phyloP scores from a whole-genome alignment of 2,888 invertebrate genomes.

The Heliconius cydno region DNA sequence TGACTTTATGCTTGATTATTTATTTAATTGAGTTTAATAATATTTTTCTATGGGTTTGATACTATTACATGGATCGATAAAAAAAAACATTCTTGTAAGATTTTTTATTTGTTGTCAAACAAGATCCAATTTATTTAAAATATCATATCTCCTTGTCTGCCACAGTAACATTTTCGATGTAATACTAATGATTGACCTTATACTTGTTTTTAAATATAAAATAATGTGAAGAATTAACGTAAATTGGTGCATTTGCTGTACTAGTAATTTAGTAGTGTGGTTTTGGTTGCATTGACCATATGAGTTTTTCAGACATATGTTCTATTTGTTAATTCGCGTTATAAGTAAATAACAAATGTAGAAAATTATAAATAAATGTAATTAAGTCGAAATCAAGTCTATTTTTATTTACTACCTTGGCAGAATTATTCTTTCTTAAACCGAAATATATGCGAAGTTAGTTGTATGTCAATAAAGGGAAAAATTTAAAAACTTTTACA shows the following conservation, averaged over 20 bases:
- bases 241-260: conserved; percentile 18
- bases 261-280: conserved; percentile 1
- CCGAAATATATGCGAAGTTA: neutral
- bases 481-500: too few relatives aligned
- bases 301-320: conserved; percentile 12
- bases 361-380: conserved; percentile 48
- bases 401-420: neutral
- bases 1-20: neutral
- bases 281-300: conserved; percentile 5
- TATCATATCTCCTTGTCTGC: neutral
- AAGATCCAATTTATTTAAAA: neutral
- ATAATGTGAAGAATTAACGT: neutral
- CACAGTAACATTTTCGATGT: neutral
- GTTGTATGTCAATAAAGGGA: neutral
- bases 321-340: conserved; percentile 28
- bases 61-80: neutral
- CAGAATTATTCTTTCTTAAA: neutral
- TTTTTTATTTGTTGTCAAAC: neutral
- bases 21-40: neutral
- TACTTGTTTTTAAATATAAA: neutral
- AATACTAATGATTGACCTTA: neutral
- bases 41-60: neutral
- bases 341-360: conserved; percentile 44
- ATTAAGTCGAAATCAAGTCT: conserved; percentile 18
- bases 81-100: neutral